Base-by-base conservation (phyloP, 2,888 invertebrate species). In the Timema podura region DNA sequence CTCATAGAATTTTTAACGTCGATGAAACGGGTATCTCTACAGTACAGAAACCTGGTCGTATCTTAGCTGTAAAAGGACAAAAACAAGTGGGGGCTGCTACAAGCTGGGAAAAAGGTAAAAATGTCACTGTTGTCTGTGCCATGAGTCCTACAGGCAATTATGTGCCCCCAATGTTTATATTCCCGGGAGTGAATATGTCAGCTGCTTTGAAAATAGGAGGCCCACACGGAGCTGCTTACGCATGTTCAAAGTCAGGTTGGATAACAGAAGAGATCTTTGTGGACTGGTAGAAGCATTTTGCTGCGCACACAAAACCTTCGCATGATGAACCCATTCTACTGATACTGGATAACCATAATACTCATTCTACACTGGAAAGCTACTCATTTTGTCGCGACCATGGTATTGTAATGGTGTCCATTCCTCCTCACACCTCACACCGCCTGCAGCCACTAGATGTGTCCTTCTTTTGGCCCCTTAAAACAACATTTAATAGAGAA, bases 141-240 rank as follows among this genome's bases (percentile, higher is more conserved):
- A 79, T 82, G 77, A 82, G 77, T 75, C 78, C 79, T 73, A 76
- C 79, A 64, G 79, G 82, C 9, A 67, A 71, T 11, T 82, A 75
- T 74, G 76, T 83, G 47, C 82, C 82, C 7, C 82, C 82, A 5
- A 81, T 83, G 81, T 82, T 83, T 75, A 82, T 83, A 65, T 83
- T 79, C 70, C 81, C 81, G 45, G 30, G 48, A 10, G 48, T 47
- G 13, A 68, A 61, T n/a, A 61, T 81, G 79, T 79, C 78, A 61
- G 78, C 79, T 11, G 71, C 73, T 0, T 76, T 83, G 10, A 78
- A 80, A 72, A 79, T 79, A 68, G 80, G 79, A 77, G 81, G 82
- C 15, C 81, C 80, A 73, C 70, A 77, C 71, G 78, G 79, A 49
- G 77, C 81, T 6, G 72, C 82, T 59, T 77, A 78, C 73, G 73